Evolutionary conservation across 2,797 vertebrate genomes (phyloP).

Genomic region (Picus viridis): DNA sequence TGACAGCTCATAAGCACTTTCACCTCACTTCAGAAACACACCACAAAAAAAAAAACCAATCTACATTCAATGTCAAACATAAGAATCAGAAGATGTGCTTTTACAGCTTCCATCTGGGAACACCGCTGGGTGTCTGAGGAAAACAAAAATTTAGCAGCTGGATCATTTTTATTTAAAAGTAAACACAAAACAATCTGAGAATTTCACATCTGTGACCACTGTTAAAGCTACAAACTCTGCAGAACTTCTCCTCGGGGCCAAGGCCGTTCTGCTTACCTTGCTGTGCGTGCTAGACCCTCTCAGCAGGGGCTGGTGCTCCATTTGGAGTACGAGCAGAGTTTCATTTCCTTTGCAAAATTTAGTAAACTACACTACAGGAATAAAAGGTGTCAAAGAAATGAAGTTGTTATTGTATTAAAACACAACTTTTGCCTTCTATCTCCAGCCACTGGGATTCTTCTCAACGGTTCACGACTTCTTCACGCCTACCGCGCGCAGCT

Average conservation of each 20-base stretch:
- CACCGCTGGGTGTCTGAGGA: not conserved
- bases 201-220: accelerated
- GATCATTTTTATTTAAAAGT: not conserved
- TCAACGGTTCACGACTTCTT: accelerated
- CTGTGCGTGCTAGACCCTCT: not conserved
- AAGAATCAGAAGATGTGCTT: not conserved
- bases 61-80: not conserved
- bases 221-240: not conserved
- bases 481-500: accelerated
- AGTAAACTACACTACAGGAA: not conserved
- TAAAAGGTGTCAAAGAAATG: not conserved
- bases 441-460: not conserved
- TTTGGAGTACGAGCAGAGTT: not conserved
- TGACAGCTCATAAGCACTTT: not conserved
- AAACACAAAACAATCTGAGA: not conserved
- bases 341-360: slow-evolving; percentile 19
- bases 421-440: not conserved
- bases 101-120: not conserved
- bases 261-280: slow-evolving; percentile 46
- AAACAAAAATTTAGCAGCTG: not conserved
- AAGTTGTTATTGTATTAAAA: not conserved
- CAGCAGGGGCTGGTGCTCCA: slow-evolving; percentile 60
- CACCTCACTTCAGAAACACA: not conserved
- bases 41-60: not conserved
- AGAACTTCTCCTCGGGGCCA: not conserved